These are phyloP conservation scores for Diorhabda elongata DNA, from an alignment of 1,140 invertebrate genomes.

Conservation along the genomic window DNA sequence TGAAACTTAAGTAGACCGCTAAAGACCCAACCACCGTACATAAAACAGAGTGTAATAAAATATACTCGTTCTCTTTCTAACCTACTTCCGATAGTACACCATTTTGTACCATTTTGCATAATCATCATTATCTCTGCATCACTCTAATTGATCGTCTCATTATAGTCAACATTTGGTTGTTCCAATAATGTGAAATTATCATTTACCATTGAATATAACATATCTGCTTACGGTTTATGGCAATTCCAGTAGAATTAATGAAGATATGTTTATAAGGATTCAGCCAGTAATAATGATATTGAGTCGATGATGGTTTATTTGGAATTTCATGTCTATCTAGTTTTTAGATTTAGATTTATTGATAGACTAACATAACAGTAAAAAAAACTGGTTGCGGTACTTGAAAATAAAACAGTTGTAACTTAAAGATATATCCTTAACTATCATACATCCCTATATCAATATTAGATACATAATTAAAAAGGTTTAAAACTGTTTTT, in stretches of 20 bases:
- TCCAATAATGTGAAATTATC: slow-evolving; percentile 3
- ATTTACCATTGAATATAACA: neutral
- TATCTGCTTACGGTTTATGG: neutral
- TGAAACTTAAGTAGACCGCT: neutral
- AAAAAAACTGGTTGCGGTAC: no score
- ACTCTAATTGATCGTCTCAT: neutral
- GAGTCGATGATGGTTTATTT: no score
- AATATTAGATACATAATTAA: no score
- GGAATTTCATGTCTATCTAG: no score
- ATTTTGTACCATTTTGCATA: slow-evolving; percentile 1
- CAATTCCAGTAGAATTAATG: neutral
- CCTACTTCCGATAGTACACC: neutral
- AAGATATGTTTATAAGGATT: no score
- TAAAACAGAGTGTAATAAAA: neutral
- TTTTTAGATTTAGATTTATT: no score
- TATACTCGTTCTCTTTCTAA: neutral
- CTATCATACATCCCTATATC: no score
- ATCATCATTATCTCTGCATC: slow-evolving; percentile 2
- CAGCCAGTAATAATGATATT: no score
- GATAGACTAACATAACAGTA: no score
- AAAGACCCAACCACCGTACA: neutral
- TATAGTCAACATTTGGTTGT: slow-evolving; percentile 2
- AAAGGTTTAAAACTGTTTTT: no score
- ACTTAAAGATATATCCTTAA: no score
- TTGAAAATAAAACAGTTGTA: no score